Conservation (phyloP, 2,113 vertebrate genomes). For the Nothobranchius kuhntae region DNA sequence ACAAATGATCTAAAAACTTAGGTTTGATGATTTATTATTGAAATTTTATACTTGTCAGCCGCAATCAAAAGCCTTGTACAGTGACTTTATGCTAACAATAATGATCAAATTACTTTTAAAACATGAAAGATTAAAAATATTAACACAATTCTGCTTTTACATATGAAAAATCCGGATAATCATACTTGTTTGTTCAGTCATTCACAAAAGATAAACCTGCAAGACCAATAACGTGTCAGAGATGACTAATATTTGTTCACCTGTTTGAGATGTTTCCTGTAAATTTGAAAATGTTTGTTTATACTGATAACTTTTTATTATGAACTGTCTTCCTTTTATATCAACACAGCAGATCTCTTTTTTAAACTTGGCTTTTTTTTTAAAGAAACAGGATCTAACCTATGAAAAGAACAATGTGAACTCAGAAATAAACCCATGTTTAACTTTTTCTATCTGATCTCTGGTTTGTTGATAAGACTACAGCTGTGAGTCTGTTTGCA, state of each 20-base stretch:
- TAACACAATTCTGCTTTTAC: not conserved
- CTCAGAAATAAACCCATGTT: not conserved
- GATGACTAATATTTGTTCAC: too few species aligned
- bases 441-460: not conserved
- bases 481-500: not conserved
- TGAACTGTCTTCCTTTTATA: constrained; percentile 21
- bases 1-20: constrained; percentile 32
- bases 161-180: not conserved
- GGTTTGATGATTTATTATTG: constrained; percentile 31
- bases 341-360: constrained; percentile 2
- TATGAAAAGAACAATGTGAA: constrained; percentile 4
- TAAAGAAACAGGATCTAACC: not conserved
- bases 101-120: not conserved
- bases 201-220: too few species aligned
- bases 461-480: not conserved
- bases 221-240: too few species aligned
- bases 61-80: not conserved
- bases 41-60: constrained; percentile 42
- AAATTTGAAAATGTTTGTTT: constrained; percentile 21
- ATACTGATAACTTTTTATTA: constrained; percentile 17
- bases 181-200: too few species aligned
- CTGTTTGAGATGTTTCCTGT: constrained; percentile 5
- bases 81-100: not conserved
- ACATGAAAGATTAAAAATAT: not conserved
- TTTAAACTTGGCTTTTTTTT: constrained; percentile 5